Conservation (phyloP, 2,888 invertebrate species). For the Emmelina monodactyla region DNA sequence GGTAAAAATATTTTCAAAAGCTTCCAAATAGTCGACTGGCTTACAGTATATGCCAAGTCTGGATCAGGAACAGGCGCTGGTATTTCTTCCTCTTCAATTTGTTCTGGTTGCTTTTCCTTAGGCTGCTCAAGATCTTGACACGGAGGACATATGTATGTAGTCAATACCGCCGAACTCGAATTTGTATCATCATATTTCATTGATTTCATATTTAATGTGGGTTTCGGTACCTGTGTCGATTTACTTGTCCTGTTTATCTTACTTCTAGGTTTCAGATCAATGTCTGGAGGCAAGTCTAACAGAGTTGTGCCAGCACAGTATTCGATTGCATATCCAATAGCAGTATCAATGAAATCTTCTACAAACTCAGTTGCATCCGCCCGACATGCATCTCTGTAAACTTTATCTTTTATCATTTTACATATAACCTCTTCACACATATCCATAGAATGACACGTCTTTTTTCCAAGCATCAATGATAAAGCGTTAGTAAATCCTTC, state of each 20-base stretch:
- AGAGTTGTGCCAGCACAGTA: slow-evolving; percentile 42
- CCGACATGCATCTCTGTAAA: slow-evolving; percentile 39
- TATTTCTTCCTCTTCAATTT: slow-evolving; percentile 5
- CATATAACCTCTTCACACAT: slow-evolving; percentile 57
- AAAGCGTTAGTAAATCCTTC: slow-evolving; percentile 67
- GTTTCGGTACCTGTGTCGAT: background rate
- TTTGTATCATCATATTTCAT: slow-evolving; percentile 28
- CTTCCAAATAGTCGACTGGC: slow-evolving; percentile 45
- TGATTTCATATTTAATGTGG: slow-evolving; percentile 22
- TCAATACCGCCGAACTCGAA: slow-evolving; percentile 34
- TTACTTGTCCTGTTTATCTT: slow-evolving; percentile 27
- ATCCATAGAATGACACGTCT: slow-evolving; percentile 47
- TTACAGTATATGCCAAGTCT: slow-evolving; percentile 36
- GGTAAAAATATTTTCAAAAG: slow-evolving; percentile 44
- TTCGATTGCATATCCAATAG: slow-evolving; percentile 34
- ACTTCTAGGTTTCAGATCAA: slow-evolving; percentile 26
- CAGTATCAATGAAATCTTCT: slow-evolving; percentile 30
- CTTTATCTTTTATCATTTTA: slow-evolving; percentile 39
- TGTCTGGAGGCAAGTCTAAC: slow-evolving; percentile 32
- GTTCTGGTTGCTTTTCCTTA: background rate
- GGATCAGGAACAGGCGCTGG: slow-evolving; percentile 22
- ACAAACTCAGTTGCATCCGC: slow-evolving; percentile 41
- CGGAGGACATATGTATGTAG: slow-evolving; percentile 40
- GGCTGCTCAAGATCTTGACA: slow-evolving; percentile 26
- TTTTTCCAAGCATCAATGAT: slow-evolving; percentile 61